These are phyloP conservation scores for Sialis lutaria DNA, from an alignment of 2,888 invertebrate species.

Conservation along the genomic window DNA sequence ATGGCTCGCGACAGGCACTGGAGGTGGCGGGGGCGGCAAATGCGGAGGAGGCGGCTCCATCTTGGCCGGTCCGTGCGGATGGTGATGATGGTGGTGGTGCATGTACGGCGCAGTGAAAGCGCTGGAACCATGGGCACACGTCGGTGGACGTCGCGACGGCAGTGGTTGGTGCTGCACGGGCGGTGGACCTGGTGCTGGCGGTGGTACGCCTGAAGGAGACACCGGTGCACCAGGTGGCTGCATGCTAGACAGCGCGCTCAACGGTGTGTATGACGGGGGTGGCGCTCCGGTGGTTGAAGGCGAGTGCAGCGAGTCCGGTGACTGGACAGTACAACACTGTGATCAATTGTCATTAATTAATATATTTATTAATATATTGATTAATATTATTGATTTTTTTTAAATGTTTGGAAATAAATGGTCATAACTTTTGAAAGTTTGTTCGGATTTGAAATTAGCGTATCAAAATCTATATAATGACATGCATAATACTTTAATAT, in stretches of 20 bases:
- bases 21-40: slow-evolving; percentile 20
- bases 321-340: too few relatives aligned
- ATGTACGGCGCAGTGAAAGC: slow-evolving; percentile 22
- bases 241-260: slow-evolving; percentile 73
- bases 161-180: slow-evolving; percentile 22
- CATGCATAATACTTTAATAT: too few relatives aligned
- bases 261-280: slow-evolving; percentile 60
- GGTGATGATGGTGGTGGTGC: slow-evolving; percentile 6
- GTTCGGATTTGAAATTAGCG: too few relatives aligned
- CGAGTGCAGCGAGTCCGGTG: too few relatives aligned
- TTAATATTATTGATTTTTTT: too few relatives aligned
- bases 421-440: too few relatives aligned
- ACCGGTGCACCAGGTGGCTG: slow-evolving; percentile 48
- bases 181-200: slow-evolving; percentile 24
- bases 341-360: too few relatives aligned
- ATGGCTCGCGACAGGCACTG: slow-evolving; percentile 23
- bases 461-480: too few relatives aligned
- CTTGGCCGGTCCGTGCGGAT: slow-evolving; percentile 4
- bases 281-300: slow-evolving; percentile 13
- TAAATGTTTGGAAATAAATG: too few relatives aligned
- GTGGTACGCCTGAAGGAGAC: slow-evolving; percentile 13
- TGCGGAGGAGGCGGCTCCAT: slow-evolving; percentile 23
- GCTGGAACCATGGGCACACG: slow-evolving; percentile 23
- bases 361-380: too few relatives aligned
- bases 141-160: slow-evolving; percentile 31